Conservation (phyloP, 2,113 vertebrate species). For the Acinonyx jubatus region DNA sequence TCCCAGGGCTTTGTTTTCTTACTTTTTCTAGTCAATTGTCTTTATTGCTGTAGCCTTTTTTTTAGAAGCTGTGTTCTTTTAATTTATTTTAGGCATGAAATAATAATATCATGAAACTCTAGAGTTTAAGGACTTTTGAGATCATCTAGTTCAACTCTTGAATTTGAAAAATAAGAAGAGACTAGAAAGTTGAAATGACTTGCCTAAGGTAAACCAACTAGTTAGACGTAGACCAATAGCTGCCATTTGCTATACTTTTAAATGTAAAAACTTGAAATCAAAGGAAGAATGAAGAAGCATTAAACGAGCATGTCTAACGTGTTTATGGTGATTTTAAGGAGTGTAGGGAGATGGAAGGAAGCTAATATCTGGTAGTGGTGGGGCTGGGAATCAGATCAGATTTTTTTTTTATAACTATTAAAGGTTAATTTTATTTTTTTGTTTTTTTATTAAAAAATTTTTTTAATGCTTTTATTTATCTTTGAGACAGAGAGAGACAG, state of each 20-base stretch:
- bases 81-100: conserved; percentile 40
- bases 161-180: conserved; percentile 49
- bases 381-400: background rate
- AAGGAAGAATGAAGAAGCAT: conserved; percentile 11
- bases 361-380: background rate
- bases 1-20: background rate
- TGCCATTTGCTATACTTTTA: conserved; percentile 27
- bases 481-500: no score
- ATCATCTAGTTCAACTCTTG: conserved; percentile 25
- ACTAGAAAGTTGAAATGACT: conserved; percentile 42
- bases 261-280: conserved; percentile 25
- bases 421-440: background rate
- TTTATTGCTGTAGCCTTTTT: conserved; percentile 5
- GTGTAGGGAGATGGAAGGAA: background rate
- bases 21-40: background rate
- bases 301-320: background rate
- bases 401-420: background rate
- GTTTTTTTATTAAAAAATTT: no score
- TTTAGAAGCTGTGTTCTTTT: background rate
- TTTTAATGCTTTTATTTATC: no score
- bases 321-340: background rate
- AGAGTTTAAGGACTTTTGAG: background rate
- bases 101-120: background rate
- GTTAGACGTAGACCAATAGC: conserved; percentile 3
- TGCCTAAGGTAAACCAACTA: conserved; percentile 1